Evolutionary conservation across 1,140 invertebrate species (phyloP).

Genomic region (Brachionus asplanchnoidis): DNA sequence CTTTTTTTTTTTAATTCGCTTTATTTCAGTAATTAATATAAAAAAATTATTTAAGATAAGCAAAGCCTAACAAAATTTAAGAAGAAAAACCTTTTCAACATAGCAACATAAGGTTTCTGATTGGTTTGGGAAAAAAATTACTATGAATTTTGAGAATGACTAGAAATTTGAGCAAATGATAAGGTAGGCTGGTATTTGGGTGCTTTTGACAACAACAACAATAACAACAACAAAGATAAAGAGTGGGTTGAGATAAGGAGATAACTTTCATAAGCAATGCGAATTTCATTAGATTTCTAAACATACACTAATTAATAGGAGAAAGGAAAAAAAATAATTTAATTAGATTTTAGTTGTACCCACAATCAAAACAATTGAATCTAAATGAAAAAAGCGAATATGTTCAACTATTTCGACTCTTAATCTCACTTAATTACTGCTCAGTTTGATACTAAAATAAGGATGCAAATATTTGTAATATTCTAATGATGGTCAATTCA

Average conservation of each 20-base stretch:
- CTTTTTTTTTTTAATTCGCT: not conserved
- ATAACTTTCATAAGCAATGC: not conserved
- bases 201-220: not conserved
- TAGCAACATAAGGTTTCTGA: not conserved
- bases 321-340: not conserved
- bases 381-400: not conserved
- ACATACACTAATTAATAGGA: slow-evolving; percentile 16
- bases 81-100: not conserved
- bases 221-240: not conserved
- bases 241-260: not conserved
- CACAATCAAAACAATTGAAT: not conserved
- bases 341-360: slow-evolving; percentile 27
- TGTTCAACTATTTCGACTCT: slow-evolving; percentile 20
- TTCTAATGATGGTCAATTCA: slow-evolving; percentile 34
- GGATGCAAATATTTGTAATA: slow-evolving; percentile 26
- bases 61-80: not conserved
- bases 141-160: not conserved
- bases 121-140: not conserved
- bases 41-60: not conserved
- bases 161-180: not conserved
- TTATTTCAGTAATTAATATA: not conserved
- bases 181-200: not conserved
- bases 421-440: slow-evolving; percentile 13
- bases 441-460: slow-evolving; percentile 3
- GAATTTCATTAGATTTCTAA: not conserved